Base-by-base conservation (phyloP, 2,113 vertebrate species). In the Alethe diademata region DNA sequence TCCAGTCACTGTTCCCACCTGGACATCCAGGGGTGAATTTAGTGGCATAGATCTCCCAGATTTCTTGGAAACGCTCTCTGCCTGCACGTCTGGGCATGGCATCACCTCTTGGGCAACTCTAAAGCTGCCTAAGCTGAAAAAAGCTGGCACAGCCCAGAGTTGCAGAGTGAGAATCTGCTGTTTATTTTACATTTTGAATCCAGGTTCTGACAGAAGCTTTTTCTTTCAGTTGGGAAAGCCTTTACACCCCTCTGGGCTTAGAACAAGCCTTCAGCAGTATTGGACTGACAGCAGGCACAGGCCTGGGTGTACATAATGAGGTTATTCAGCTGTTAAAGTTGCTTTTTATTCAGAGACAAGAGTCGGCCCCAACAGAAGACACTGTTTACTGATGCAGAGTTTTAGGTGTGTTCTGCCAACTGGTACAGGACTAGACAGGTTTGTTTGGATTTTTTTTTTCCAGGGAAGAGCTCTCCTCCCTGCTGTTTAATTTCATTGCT, bases 11-110 rank as follows among this genome's bases (percentile, higher is more conserved):
- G 15, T 35, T 35, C 18, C 5, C 29, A 47, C 16, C 19, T 33
- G 60, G 42, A 19, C 24, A 45, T 4, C 51, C 2, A 58, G 53
- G 2, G 13, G 53, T 51, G 40, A 48, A 54, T 51, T 45, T 5
- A 56, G 25, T n/a, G 40, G 13, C 36, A 35, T 19, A 16, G 2
- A 70, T 12, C 18, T 12, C 42, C 20, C 3, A 5, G 1, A 0
- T 51, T 33, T 16, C 3, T 36, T 42, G 22, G 14, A 56, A 71
- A 31, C 0, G 0, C 28, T 78, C 29, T 1, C 6, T 6, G 15
- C 23, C 18, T 19, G 38, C 6, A 0, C 0, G 1, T 11, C 66
- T 25, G 56, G 78, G 56, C 40, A 11, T 0, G 0, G 25, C 10
- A 29, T 12, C 5, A 0, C 14, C 48, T n/a, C 7, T 26, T n/a